A percentile compares a stretch with the other conserved stretches of the same genome.
Evolutionary conservation across 2,888 invertebrate genomes (phyloP).

Genomic region (Drosophila ezoana): DNA sequence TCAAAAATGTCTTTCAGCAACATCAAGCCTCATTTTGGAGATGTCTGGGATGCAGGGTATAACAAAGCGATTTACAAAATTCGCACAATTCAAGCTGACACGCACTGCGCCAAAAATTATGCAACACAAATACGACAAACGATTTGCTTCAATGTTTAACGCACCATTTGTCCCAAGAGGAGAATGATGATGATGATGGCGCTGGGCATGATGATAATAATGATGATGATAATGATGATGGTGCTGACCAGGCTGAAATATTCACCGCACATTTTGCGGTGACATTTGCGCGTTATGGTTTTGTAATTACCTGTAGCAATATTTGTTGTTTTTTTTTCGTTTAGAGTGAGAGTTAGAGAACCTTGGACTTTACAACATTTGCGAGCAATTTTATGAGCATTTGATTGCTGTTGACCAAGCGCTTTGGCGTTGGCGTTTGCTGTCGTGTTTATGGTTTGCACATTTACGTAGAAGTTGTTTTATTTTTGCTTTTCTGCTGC

Average conservation of each 20-base stretch:
- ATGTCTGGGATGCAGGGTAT: slow-evolving; percentile 5
- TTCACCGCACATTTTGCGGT: slow-evolving; percentile 68
- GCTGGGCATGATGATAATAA: slow-evolving; percentile 3
- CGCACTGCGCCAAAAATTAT: slow-evolving; percentile 59
- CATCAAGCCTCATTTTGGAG: not conserved
- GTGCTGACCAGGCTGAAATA: slow-evolving; percentile 34
- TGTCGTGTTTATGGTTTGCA: slow-evolving; percentile 53
- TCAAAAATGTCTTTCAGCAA: not conserved
- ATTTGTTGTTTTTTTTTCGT: slow-evolving; percentile 13
- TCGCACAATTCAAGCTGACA: slow-evolving; percentile 51
- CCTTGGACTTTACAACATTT: slow-evolving; percentile 47
- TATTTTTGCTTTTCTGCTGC: not conserved
- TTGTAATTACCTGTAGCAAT: slow-evolving; percentile 71
- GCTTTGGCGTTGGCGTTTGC: slow-evolving; percentile 15
- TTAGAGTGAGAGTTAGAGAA: not conserved
- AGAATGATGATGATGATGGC: slow-evolving; percentile 1
- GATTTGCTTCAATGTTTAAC: slow-evolving; percentile 47
- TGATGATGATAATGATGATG: slow-evolving; percentile 9
- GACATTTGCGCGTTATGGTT: slow-evolving; percentile 75
- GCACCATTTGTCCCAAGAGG: slow-evolving; percentile 45
- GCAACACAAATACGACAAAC: slow-evolving; percentile 58
- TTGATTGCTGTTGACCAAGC: slow-evolving; percentile 63
- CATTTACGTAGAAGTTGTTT: slow-evolving; percentile 38
- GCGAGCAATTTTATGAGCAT: slow-evolving; percentile 52
- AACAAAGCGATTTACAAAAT: slow-evolving; percentile 47